Conservation (phyloP, 2,888 invertebrate genomes). For the Conomelus anceps region DNA sequence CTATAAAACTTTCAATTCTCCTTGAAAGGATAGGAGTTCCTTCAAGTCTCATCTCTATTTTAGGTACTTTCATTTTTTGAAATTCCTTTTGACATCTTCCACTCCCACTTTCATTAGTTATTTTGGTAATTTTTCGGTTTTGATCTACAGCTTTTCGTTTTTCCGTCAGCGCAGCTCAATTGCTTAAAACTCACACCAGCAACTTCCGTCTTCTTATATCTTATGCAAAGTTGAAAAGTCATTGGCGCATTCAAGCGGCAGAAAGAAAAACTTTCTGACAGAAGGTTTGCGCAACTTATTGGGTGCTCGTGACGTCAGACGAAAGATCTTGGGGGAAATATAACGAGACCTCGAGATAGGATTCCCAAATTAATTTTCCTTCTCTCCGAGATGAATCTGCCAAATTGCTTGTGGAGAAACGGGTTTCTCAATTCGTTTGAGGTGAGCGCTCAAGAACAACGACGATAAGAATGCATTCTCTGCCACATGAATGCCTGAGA, state of each 20-base stretch:
- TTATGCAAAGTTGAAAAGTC: neutral
- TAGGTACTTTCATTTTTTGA: neutral
- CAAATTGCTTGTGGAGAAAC: neutral
- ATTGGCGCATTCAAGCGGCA: neutral
- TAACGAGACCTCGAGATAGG: neutral
- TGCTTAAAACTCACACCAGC: too few species aligned
- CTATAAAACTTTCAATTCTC: neutral
- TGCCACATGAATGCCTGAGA: too few species aligned
- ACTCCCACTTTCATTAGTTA: neutral
- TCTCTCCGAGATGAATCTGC: neutral
- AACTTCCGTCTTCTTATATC: neutral
- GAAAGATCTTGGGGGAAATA: neutral
- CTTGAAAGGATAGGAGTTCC: neutral
- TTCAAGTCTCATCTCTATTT: neutral
- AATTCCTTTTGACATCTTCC: neutral
- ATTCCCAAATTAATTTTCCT: neutral
- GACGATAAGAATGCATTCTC: neutral
- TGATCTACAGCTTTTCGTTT: neutral
- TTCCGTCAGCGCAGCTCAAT: neutral
- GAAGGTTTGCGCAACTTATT: neutral
- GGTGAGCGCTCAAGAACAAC: neutral
- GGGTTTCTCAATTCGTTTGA: neutral
- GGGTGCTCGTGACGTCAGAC: neutral
- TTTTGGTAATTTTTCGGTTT: neutral
- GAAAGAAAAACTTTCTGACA: neutral